Evolutionary conservation across 64 coral and sea anemone genomes (phyloP), one percentile per base, ranked within the genome.

Genomic region (Actinia tenebrosa): DNA sequence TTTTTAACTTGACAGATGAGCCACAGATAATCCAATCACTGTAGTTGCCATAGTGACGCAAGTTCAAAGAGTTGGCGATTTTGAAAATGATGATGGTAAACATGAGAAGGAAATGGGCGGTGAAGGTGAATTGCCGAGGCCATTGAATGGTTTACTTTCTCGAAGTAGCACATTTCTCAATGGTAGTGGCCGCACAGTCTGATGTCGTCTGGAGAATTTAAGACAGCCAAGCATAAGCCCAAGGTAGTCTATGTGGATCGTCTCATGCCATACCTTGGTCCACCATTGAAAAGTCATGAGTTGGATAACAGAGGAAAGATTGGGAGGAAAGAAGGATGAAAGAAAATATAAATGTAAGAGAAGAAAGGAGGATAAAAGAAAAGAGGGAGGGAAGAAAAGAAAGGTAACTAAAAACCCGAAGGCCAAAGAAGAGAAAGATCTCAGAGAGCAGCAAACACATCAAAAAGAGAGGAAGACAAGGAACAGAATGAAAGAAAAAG

Each of bases 21-120:
- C 87, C 87, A 42, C 56, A 80, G 25, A 88, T 14, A 77, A 63
- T 77, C 16, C 15, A 63, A 61, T 37, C 87, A 88, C 87, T 5
- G 60, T 60, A 11, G 87, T 79, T 60, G 87, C 77, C 1, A 88
- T 80, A 78, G 56, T 23, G 11, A 78, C 80, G 60, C 87, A 63
- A 59, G 83, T 43, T 43, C 10, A 4, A 10, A 50, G 20, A n/a
- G 53, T 47, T 23, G 83, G 23, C 20, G 53, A 84, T 59, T 10
- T 59, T 18, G 50, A 60, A 52, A 84, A 42, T 11, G 83, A 84
- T 37, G 30, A 37, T 37, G 30, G 30, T 37, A 37, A 37, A 37
- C 30, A 37, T 37, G 30, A 37, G 30, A 37, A 37, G 30, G 30
- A 37, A 37, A 37, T 37, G 30, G 30, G 30, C 83, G 26, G 4